Percentiles rank a stretch among this genome's conserved stretches.
phyloP scores from a whole-genome alignment of 2,888 invertebrate species.

The Sympetrum striolatum region DNA sequence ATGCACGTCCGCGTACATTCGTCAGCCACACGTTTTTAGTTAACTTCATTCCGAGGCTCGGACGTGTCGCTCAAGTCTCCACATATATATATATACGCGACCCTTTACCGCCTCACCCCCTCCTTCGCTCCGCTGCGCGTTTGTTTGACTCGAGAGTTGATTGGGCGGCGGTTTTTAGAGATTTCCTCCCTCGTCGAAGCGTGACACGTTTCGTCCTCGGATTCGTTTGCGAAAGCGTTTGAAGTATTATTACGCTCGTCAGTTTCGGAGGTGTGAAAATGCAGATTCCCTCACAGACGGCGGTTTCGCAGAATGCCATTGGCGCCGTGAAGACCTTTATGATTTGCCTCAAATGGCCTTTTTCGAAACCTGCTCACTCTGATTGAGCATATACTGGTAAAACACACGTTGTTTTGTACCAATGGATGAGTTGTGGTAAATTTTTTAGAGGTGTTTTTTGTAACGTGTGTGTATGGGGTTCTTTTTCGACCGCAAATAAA shows the following conservation, averaged over 20 bases:
- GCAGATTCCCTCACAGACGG: neutral
- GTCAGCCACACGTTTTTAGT: neutral
- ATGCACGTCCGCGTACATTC: neutral
- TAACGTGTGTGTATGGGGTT: too few relatives aligned
- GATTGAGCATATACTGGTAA: neutral
- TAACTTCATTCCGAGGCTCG: neutral
- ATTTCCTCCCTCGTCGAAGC: neutral
- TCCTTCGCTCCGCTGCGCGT: neutral
- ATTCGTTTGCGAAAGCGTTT: neutral
- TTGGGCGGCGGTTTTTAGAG: neutral
- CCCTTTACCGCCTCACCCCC: neutral
- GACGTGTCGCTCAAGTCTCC: neutral
- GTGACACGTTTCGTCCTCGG: neutral
- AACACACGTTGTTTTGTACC: neutral
- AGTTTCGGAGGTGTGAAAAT: neutral
- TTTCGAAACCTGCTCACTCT: neutral
- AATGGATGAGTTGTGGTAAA: too few relatives aligned
- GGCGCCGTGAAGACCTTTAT: neutral
- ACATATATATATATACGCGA: neutral
- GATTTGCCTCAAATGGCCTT: neutral
- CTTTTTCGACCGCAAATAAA: too few relatives aligned
- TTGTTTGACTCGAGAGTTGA: neutral
- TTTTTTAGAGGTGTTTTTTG: too few relatives aligned
- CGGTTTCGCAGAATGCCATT: neutral
- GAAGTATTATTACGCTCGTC: neutral